Percentiles rank a stretch among this genome's conserved stretches.
These are phyloP conservation scores for Periophthalmus modestus DNA, from an alignment of 2,113 vertebrate genomes.

Conservation along the genomic window DNA sequence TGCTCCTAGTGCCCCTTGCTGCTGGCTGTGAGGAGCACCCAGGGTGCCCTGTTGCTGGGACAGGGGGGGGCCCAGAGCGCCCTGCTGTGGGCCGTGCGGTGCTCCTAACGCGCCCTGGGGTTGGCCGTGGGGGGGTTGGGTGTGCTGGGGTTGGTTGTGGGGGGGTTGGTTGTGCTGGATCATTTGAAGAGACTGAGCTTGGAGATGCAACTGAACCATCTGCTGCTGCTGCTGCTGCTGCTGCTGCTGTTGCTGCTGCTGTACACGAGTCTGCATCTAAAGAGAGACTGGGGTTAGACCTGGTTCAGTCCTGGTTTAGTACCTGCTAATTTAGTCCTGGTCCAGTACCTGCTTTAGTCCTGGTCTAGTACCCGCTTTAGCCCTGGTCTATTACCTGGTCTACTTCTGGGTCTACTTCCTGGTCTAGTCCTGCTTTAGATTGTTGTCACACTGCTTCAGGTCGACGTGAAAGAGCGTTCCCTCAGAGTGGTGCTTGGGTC, in stretches of 20 bases:
- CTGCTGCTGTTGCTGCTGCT: conserved; percentile 61
- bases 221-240: conserved; percentile 64
- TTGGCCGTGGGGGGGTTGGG: conserved; percentile 32
- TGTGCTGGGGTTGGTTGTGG: conserved; percentile 46
- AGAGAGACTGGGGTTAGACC: conserved; percentile 5
- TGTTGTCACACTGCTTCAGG: too few relatives aligned
- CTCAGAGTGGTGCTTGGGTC: too few relatives aligned
- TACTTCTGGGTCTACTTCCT: background rate
- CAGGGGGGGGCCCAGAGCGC: background rate
- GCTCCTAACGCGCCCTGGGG: conserved; percentile 71
- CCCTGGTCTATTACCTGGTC: background rate
- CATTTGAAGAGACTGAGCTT: conserved; percentile 80
- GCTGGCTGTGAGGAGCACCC: conserved; percentile 63
- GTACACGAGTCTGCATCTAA: conserved; percentile 74
- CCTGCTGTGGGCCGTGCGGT: conserved; percentile 48
- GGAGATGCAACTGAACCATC: conserved; percentile 78
- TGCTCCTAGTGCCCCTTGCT: conserved; percentile 73
- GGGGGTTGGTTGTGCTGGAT: conserved; percentile 65
- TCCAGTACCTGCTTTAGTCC: background rate
- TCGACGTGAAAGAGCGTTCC: too few relatives aligned
- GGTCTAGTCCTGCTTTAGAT: too few relatives aligned
- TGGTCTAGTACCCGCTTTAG: background rate
- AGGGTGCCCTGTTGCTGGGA: conserved; percentile 77
- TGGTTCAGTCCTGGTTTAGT: conserved; percentile 36
- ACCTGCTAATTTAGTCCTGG: background rate